Percentiles rank a stretch among this genome's conserved stretches.
Conservation (phyloP, 2,888 invertebrate species). For the Cephonodes hylas region DNA sequence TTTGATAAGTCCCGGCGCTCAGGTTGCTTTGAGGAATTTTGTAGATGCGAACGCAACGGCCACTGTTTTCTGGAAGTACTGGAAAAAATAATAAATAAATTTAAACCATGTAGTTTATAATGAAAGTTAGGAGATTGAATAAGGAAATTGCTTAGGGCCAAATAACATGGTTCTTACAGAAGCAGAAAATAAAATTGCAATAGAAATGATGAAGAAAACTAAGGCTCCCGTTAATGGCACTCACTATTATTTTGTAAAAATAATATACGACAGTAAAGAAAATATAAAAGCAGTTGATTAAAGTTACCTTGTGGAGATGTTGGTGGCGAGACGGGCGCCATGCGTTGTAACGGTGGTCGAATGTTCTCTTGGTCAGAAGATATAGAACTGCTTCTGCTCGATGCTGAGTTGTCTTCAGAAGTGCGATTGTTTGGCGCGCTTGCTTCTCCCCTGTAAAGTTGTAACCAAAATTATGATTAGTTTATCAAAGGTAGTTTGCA, state of each 20-base stretch:
- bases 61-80: slow-evolving; percentile 74
- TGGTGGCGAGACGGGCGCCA: slow-evolving; percentile 72
- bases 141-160: too few relatives aligned
- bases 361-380: slow-evolving; percentile 75
- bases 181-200: too few relatives aligned
- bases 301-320: slow-evolving; percentile 66
- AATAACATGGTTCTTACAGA: too few relatives aligned
- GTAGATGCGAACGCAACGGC: slow-evolving; percentile 72
- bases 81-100: too few relatives aligned
- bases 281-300: background rate
- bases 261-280: background rate
- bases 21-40: slow-evolving; percentile 75
- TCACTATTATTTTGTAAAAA: background rate
- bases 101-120: too few relatives aligned
- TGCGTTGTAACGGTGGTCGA: slow-evolving; percentile 67
- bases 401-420: slow-evolving; percentile 65
- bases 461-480: background rate
- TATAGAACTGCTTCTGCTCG: slow-evolving; percentile 73
- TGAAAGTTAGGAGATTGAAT: too few relatives aligned
- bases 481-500: background rate
- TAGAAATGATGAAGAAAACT: background rate
- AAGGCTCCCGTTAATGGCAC: background rate
- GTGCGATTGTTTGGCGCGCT: slow-evolving; percentile 48
- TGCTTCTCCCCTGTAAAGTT: slow-evolving; percentile 37
- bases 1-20: slow-evolving; percentile 71